phyloP scores from a whole-genome alignment of 2,113 vertebrate species.

The Emydura subglobosa region DNA sequence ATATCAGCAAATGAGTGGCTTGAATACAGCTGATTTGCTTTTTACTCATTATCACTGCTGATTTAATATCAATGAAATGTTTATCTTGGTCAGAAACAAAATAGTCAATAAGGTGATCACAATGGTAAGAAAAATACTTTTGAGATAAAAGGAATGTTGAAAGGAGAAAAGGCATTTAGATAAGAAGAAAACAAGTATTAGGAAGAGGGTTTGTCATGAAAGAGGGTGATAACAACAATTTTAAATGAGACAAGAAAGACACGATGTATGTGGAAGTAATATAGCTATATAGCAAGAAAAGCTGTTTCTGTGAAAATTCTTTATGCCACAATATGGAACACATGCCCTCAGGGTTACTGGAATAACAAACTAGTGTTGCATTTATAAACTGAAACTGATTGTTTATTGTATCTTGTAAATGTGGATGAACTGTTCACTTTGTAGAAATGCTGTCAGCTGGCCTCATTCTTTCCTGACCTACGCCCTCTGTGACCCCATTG shows the following conservation, averaged over 20 bases:
- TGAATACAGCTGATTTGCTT: background rate
- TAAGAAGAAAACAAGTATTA: background rate
- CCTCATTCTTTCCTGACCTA: background rate
- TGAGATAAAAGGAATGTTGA: background rate
- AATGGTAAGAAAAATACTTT: background rate
- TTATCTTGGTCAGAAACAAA: background rate
- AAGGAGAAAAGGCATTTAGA: background rate
- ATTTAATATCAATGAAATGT: constrained; percentile 4
- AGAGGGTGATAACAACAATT: constrained; percentile 1
- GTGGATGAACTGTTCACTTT: background rate
- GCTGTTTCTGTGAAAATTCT: background rate
- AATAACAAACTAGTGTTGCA: background rate
- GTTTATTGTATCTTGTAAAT: background rate
- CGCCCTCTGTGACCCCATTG: background rate
- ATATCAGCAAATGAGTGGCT: background rate
- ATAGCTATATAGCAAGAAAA: background rate
- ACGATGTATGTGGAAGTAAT: background rate
- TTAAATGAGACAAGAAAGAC: background rate
- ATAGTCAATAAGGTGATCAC: background rate
- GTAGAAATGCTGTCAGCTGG: background rate
- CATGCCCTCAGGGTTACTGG: background rate
- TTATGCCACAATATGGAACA: background rate
- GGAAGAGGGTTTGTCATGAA: background rate
- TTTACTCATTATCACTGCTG: background rate
- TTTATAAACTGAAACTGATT: background rate